phyloP scores from a whole-genome alignment of 1,140 invertebrate species.

The Aporrectodea caliginosa region DNA sequence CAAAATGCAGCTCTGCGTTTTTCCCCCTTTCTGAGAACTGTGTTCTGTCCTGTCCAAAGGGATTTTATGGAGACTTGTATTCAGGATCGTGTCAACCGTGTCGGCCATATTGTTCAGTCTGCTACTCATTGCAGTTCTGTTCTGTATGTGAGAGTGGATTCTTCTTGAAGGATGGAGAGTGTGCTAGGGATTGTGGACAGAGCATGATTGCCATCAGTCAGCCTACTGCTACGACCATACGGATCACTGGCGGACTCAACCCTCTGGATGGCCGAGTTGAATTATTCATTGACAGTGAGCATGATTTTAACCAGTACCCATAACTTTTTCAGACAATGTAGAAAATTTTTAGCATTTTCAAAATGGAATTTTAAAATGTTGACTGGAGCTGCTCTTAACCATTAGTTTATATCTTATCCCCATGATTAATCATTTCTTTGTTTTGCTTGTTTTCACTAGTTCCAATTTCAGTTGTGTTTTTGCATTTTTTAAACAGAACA shows the following conservation, averaged over 20 bases:
- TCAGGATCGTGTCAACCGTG: not conserved
- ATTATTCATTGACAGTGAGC: not conserved
- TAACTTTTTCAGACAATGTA: too few relatives aligned
- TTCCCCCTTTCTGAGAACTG: not conserved
- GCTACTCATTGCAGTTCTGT: not conserved
- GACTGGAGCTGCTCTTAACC: too few relatives aligned
- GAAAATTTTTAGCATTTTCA: too few relatives aligned
- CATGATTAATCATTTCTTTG: too few relatives aligned
- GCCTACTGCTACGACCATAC: not conserved
- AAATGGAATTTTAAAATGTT: too few relatives aligned
- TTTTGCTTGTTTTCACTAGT: too few relatives aligned
- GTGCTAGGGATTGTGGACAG: not conserved
- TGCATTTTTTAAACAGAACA: too few relatives aligned
- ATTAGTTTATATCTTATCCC: too few relatives aligned
- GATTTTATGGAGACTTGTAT: not conserved
- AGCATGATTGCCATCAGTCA: not conserved
- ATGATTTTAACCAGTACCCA: too few relatives aligned
- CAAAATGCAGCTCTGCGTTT: not conserved
- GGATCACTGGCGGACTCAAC: not conserved
- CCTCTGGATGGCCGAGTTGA: not conserved
- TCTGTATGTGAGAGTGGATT: not conserved
- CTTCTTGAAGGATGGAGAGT: not conserved
- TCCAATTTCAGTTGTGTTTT: too few relatives aligned
- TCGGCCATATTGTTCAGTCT: not conserved
- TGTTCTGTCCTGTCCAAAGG: not conserved